Conservation (phyloP, 53 echinoderm and acorn worm genomes). For the Hippasteria phrygiana region DNA sequence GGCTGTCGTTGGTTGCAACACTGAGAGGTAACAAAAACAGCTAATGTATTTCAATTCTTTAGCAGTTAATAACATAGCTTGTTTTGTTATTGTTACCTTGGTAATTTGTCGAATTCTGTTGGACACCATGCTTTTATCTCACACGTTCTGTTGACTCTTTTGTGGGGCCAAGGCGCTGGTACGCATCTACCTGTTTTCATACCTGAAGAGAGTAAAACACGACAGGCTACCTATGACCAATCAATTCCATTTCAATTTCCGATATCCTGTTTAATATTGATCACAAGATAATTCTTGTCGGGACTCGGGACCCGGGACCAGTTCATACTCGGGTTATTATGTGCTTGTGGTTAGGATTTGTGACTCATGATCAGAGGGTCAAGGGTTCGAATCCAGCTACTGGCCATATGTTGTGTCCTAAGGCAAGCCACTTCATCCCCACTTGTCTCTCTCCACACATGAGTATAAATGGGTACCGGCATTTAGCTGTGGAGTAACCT, state of each 20-base stretch:
- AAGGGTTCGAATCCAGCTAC: no score
- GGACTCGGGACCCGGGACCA: no score
- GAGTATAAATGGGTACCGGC: no score
- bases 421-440: no score
- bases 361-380: no score
- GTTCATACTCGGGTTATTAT: no score
- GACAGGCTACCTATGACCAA: conserved; percentile 8
- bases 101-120: conserved; percentile 65
- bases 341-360: no score
- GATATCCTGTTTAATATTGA: not conserved
- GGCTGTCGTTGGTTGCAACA: not conserved
- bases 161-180: conserved; percentile 32
- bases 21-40: not conserved
- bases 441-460: no score
- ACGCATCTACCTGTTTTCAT: conserved; percentile 65
- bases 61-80: not conserved
- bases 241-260: not conserved
- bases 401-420: no score
- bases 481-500: no score
- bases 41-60: not conserved
- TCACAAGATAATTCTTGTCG: not conserved
- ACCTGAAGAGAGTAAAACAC: conserved; percentile 37
- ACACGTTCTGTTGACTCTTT: conserved; percentile 51
- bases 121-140: conserved; percentile 78
- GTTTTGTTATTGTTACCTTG: conserved; percentile 48